These are phyloP conservation scores for Porites evermanni DNA, from an alignment of 92 coral and sea anemone species.

Conservation along the genomic window DNA sequence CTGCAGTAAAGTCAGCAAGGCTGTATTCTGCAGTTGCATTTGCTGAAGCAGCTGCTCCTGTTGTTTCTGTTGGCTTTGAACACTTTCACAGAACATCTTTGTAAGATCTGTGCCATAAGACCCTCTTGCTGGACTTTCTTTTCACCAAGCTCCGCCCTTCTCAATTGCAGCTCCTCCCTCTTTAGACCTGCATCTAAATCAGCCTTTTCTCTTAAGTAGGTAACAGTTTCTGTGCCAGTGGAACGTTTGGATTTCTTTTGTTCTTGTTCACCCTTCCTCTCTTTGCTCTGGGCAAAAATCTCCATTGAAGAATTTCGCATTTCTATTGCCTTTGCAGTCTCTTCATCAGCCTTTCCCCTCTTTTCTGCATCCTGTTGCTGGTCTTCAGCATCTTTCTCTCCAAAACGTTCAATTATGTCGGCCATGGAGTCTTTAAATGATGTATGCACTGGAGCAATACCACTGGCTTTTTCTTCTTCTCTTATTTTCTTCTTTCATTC, in stretches of 20 bases:
- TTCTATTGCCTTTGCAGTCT: slow-evolving; percentile 33
- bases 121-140: no score
- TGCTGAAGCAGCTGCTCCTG: no score
- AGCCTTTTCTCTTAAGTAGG: slow-evolving; percentile 41
- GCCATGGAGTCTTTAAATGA: slow-evolving; percentile 21
- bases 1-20: slow-evolving; percentile 45
- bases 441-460: slow-evolving; percentile 47
- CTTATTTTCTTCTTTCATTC: no score
- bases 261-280: not conserved
- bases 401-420: no score
- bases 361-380: slow-evolving; percentile 25
- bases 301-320: slow-evolving; percentile 60
- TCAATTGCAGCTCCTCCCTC: slow-evolving; percentile 54
- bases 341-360: slow-evolving; percentile 14
- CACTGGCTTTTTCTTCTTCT: slow-evolving; percentile 49
- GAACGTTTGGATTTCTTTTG: slow-evolving; percentile 36
- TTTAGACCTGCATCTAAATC: slow-evolving; percentile 37
- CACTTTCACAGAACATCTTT: not conserved
- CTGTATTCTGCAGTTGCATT: slow-evolving; percentile 15
- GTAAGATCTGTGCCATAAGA: slow-evolving; percentile 42
- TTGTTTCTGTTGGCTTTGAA: no score
- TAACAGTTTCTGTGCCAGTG: not conserved
- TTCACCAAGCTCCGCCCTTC: slow-evolving; percentile 38
- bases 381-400: no score
- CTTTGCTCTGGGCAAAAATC: slow-evolving; percentile 30